phyloP scores from a whole-genome alignment of 2,113 vertebrate species.

The Anthoscopus minutus region DNA sequence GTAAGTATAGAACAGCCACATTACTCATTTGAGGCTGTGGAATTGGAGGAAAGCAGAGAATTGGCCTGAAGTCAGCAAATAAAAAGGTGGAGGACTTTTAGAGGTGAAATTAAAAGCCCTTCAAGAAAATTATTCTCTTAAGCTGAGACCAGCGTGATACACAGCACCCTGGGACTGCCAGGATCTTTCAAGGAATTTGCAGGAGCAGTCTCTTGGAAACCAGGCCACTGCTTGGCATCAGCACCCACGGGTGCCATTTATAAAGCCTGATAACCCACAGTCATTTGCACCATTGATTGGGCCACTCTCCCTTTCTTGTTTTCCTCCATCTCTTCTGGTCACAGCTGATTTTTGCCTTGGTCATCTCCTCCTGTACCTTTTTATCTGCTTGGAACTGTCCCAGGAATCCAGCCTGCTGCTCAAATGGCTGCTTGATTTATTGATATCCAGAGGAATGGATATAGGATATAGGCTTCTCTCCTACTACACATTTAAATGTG shows the following conservation, averaged over 20 bases:
- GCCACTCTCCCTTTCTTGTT: neutral
- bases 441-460: neutral
- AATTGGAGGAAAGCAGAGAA: neutral
- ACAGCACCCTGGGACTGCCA: neutral
- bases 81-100: neutral
- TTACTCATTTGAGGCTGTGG: neutral
- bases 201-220: neutral
- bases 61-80: neutral
- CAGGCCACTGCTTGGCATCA: neutral
- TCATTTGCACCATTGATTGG: neutral
- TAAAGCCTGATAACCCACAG: neutral
- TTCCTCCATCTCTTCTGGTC: neutral
- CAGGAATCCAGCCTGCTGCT: neutral
- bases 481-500: neutral
- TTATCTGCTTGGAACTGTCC: neutral
- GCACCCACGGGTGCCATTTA: fast-evolving
- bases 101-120: slow-evolving; percentile 19
- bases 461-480: neutral
- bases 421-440: neutral
- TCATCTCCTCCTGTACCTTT: neutral
- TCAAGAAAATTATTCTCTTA: neutral
- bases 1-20: neutral
- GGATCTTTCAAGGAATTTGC: neutral
- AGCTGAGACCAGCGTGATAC: neutral
- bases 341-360: neutral